A percentile compares a stretch with the other conserved stretches of the same genome.
phyloP scores from a whole-genome alignment of 1,140 invertebrate species.

The Hyposmocoma kahamanoa region DNA sequence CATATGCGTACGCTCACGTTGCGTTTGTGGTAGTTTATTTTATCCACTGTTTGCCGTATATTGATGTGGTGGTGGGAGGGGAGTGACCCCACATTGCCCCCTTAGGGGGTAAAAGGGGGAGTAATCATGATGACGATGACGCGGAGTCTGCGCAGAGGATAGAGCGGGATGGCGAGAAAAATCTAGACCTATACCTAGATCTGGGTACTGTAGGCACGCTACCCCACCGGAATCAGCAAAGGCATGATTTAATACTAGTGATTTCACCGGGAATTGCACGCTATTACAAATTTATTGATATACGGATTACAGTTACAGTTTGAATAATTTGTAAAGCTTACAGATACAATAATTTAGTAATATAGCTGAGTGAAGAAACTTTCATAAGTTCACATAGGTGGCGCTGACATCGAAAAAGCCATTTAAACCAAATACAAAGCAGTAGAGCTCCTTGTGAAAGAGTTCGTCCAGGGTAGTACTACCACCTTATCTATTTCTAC shows the following conservation, averaged over 20 bases:
- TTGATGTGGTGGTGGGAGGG: slow-evolving; percentile 38
- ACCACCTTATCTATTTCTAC: too few species aligned
- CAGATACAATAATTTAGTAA: too few species aligned
- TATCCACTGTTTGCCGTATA: slow-evolving; percentile 56
- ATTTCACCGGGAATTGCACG: slow-evolving; percentile 32
- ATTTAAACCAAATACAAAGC: too few species aligned
- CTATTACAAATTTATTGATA: too few species aligned
- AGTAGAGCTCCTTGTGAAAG: too few species aligned
- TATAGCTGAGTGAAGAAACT: too few species aligned
- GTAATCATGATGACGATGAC: slow-evolving; percentile 51
- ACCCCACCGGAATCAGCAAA: slow-evolving; percentile 3
- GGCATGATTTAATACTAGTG: slow-evolving; percentile 29
- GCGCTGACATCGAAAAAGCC: too few species aligned
- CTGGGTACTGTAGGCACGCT: neutral
- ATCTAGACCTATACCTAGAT: slow-evolving; percentile 10
- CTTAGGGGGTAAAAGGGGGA: too few species aligned
- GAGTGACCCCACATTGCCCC: slow-evolving; percentile 12
- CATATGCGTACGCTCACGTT: slow-evolving; percentile 10
- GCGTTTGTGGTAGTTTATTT: slow-evolving; percentile 48
- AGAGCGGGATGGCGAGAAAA: slow-evolving; percentile 34
- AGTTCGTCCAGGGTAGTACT: too few species aligned
- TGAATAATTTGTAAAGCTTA: too few species aligned
- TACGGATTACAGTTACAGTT: too few species aligned
- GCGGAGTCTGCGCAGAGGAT: slow-evolving; percentile 55
- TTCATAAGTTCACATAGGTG: too few species aligned